Evolutionary conservation across 2,888 invertebrate genomes (phyloP).

Genomic region (Ctena decussata): DNA sequence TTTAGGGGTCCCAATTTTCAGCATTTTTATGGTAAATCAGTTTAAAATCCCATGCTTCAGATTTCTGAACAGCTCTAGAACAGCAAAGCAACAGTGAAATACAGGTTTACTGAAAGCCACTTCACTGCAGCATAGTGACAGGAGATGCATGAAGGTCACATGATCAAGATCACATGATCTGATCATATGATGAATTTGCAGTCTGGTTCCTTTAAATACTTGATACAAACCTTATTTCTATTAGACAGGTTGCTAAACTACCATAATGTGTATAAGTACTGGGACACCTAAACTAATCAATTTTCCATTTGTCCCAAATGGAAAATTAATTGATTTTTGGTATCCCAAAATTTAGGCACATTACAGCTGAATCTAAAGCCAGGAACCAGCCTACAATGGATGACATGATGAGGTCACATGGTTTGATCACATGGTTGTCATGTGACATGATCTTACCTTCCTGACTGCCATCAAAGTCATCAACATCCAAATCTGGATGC

Average conservation of each 20-base stretch:
- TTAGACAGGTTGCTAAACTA: too few relatives aligned
- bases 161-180: slow-evolving; percentile 37
- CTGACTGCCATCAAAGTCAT: slow-evolving; percentile 66
- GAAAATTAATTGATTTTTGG: too few relatives aligned
- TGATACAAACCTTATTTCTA: too few relatives aligned
- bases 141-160: slow-evolving; percentile 30
- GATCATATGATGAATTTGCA: slow-evolving; percentile 12
- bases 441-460: slow-evolving; percentile 70
- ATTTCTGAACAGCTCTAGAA: not conserved
- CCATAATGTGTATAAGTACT: too few relatives aligned
- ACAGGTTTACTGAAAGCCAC: slow-evolving; percentile 19
- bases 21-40: too few relatives aligned
- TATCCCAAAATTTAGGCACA: too few relatives aligned
- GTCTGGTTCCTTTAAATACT: not conserved
- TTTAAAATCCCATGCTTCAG: not conserved
- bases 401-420: slow-evolving; percentile 44
- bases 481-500: slow-evolving; percentile 76
- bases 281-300: too few relatives aligned
- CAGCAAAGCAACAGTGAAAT: not conserved
- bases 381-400: slow-evolving; percentile 3
- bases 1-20: too few relatives aligned
- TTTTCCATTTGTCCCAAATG: too few relatives aligned
- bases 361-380: not conserved
- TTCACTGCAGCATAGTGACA: slow-evolving; percentile 8
- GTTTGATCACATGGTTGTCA: slow-evolving; percentile 52